Conservation (phyloP, 2,797 vertebrate species). For the Psittacula echo region DNA sequence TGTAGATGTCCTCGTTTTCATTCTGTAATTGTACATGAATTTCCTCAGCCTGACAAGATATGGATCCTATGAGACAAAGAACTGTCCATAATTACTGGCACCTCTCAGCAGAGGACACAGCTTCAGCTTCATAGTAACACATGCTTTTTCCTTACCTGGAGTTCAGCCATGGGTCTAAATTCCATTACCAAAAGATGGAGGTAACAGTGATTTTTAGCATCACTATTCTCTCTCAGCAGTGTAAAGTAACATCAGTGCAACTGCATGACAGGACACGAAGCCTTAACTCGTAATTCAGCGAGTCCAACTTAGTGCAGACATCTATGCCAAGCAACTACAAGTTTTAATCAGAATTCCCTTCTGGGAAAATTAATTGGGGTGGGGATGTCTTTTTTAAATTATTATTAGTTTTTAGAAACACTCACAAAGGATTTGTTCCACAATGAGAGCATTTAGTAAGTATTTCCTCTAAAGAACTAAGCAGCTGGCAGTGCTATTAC, state of each 20-base stretch:
- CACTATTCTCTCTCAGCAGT: not conserved
- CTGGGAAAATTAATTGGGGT: not conserved
- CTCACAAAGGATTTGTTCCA: not conserved
- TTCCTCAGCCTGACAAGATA: not conserved
- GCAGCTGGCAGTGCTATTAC: not conserved
- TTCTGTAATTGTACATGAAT: not conserved
- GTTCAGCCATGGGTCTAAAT: not conserved
- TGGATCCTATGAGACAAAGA: not conserved
- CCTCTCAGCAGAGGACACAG: not conserved
- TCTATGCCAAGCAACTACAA: not conserved
- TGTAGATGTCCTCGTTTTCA: not conserved
- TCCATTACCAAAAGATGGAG: not conserved
- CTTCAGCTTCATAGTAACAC: not conserved
- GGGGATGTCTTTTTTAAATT: not conserved
- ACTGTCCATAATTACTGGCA: not conserved
- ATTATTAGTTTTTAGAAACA: not conserved
- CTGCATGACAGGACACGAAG: not conserved
- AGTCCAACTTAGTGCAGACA: not conserved
- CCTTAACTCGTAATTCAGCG: not conserved
- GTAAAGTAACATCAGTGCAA: not conserved
- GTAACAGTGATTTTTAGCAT: not conserved
- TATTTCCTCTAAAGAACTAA: not conserved
- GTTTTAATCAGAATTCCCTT: not conserved
- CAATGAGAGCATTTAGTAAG: not conserved
- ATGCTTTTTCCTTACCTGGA: not conserved